Conservation (phyloP, 1,140 invertebrate genomes). For the Leptinotarsa defecta region DNA sequence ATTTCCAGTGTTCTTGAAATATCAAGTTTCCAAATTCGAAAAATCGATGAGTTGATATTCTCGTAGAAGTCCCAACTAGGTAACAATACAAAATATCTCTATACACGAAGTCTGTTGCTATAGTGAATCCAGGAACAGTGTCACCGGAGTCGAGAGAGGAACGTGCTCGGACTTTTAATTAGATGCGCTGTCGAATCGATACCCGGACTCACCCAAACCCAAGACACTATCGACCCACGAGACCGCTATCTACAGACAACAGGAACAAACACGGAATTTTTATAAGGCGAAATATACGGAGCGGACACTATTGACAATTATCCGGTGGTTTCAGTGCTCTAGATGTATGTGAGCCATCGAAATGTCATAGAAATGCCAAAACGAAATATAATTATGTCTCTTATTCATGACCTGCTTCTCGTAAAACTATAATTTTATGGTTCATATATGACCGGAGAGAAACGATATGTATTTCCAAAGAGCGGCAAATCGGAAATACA, state of each 20-base stretch:
- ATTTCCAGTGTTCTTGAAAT: not conserved
- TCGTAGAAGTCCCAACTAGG: not conserved
- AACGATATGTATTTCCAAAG: no score
- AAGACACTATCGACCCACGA: conserved; percentile 32
- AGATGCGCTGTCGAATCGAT: conserved; percentile 52
- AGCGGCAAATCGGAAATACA: no score
- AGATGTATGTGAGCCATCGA: no score
- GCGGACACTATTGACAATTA: not conserved
- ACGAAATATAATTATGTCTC: no score
- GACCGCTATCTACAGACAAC: conserved; percentile 17
- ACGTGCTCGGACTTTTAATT: conserved; percentile 54
- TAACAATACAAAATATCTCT: not conserved
- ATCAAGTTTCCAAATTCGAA: not conserved
- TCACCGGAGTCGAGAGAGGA: conserved; percentile 50
- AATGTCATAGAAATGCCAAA: no score
- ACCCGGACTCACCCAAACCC: conserved; percentile 38
- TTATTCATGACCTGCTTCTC: no score
- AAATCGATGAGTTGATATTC: not conserved
- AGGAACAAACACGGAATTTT: conserved; percentile 23
- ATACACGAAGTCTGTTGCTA: conserved; percentile 24
- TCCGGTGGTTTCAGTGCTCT: no score
- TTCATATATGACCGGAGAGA: no score
- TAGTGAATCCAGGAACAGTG: conserved; percentile 46
- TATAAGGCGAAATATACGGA: conserved; percentile 7
- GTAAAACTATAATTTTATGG: no score